Base-by-base conservation (phyloP, 2,888 invertebrate species). In the Drosophila algonquin region DNA sequence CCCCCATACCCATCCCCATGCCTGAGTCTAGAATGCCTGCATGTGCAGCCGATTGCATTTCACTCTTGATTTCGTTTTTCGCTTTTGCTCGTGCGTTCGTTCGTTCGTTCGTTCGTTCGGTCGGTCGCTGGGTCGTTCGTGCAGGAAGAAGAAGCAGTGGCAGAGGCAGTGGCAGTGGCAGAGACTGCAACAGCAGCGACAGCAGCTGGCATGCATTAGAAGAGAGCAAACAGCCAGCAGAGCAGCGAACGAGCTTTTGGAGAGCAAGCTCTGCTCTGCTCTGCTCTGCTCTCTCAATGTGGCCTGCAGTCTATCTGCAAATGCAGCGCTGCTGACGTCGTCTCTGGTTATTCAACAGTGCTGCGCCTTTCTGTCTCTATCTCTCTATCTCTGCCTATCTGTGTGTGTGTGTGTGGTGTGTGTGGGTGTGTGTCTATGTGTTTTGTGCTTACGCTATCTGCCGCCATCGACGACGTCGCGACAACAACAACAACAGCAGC, bases 41-140 rank as follows among this genome's bases (percentile, higher is more conserved):
- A 40, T 40, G 40, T 40, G 40, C 40, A n/a, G 40, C 40, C 40
- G 40, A 40, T 63, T 60, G 87, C 76, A 85, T 87, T 84, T 84
- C 84, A 84, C 84, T 84, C 86, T 84, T 87, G 79, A 72, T 84
- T 84, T 84, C 84, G 82, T 82, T 84, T 82, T 82, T 76, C 40
- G 67, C 79, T 79, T 81, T 70, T 16, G 12, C 32, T 27, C 16
- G 40, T 65, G 65, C 67, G 65, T 56, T 47, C n/a, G n/a, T n/a
- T 18, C 18, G 1, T 63, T 64, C 67, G 64, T 44, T 5, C 75
- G 68, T 69, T 84, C 61, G 75, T 73, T 72, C 51, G 79, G 59
- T 79, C 74, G 79, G 79, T 80, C 80, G 80, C 75, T 80, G 75
- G 75, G 80, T 75, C 67, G 79, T 73, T 79, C 70, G 77, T 79